A percentile compares a stretch with the other conserved stretches of the same genome.
Evolutionary conservation across 2,888 invertebrate species (phyloP).

Genomic region (Drosophila mimica): DNA sequence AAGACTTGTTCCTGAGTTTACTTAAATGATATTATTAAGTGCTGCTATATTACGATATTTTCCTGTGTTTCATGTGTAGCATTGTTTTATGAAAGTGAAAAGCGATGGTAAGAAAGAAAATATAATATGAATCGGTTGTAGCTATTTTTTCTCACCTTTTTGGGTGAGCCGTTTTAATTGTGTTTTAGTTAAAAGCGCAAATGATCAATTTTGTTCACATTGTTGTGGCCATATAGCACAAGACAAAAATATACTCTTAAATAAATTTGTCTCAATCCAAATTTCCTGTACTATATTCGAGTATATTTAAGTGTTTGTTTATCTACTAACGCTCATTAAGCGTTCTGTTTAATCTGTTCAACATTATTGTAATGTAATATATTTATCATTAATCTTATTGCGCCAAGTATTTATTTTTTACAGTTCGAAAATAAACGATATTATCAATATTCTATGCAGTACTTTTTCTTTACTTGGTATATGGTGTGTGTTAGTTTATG

Average conservation of each 20-base stretch:
- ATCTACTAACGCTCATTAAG: constrained; percentile 1
- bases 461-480: constrained; percentile 10
- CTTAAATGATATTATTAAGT: background rate
- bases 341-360: constrained; percentile 14
- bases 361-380: background rate
- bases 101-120: background rate
- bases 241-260: background rate
- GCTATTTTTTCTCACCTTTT: background rate
- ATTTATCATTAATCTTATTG: constrained; percentile 16
- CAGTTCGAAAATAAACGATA: constrained; percentile 32
- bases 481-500: background rate
- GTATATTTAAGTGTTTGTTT: background rate
- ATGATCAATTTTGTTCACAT: background rate
- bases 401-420: constrained; percentile 45
- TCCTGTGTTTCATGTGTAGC: background rate
- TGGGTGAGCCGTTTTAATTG: background rate
- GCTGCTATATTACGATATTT: background rate
- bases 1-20: constrained; percentile 19
- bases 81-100: background rate
- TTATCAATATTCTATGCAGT: constrained; percentile 21
- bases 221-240: background rate
- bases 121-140: background rate
- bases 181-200: background rate
- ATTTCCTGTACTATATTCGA: background rate
- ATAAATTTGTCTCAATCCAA: background rate